phyloP scores from a whole-genome alignment of 2,113 vertebrate species.

The Mobula birostris region DNA sequence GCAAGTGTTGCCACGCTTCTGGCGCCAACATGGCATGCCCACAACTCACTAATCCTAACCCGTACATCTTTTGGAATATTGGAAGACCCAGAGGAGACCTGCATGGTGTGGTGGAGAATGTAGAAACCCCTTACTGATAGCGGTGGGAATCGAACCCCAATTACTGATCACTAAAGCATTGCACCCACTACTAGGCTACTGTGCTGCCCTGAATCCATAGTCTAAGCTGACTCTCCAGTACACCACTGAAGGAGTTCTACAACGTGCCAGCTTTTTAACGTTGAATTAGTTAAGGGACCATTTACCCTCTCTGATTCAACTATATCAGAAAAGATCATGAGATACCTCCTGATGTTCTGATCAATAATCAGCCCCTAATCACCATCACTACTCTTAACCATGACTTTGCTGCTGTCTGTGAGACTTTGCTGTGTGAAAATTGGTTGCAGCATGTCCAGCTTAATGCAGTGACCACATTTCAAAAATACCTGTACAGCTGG shows the following conservation, averaged over 20 bases:
- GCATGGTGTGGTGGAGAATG: no score
- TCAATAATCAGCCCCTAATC: no score
- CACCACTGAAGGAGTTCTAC: neutral
- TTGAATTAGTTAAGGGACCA: no score
- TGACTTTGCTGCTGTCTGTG: neutral
- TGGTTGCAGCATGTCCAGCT: neutral
- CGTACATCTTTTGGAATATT: no score
- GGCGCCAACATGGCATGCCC: no score
- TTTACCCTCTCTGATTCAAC: neutral
- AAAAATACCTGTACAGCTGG: neutral
- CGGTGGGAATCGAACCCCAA: no score
- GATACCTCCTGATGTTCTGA: neutral
- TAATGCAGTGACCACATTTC: neutral
- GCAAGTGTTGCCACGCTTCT: no score
- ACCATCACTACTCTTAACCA: neutral
- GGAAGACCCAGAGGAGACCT: no score
- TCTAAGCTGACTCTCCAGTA: neutral
- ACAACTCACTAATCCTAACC: no score
- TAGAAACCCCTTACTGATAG: no score
- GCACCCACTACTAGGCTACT: no score
- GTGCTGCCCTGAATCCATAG: neutral
- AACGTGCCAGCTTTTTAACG: neutral
- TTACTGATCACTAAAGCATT: no score
- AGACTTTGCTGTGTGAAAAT: neutral
- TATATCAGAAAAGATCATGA: neutral